Percentiles rank a stretch among this genome's conserved stretches.
Conservation (phyloP, 1,140 invertebrate genomes). For the Heliconius nattereri region DNA sequence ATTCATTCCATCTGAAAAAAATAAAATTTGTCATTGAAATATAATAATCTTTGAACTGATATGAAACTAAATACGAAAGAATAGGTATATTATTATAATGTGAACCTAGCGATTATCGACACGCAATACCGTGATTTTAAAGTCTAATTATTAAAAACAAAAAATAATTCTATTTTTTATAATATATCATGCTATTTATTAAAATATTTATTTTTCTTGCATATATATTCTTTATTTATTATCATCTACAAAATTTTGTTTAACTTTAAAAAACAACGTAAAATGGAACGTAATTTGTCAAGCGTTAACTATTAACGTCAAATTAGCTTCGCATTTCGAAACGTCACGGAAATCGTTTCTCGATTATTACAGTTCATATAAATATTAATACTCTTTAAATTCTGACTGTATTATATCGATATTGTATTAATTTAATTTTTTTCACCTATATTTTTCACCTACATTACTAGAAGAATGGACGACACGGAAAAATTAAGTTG, state of each 20-base stretch:
- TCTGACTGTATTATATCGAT: neutral
- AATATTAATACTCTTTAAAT: neutral
- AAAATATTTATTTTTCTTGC: too few species aligned
- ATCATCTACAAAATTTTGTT: neutral
- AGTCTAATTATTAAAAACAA: too few species aligned
- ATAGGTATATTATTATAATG: too few species aligned
- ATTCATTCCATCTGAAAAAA: too few species aligned
- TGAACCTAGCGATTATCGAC: too few species aligned
- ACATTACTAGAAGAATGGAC: constrained; percentile 51
- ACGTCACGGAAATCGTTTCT: neutral
- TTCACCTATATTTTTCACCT: neutral
- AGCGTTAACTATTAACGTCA: neutral
- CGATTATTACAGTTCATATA: neutral
- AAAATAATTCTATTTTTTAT: too few species aligned
- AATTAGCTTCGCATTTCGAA: constrained; percentile 1
- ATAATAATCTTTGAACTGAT: too few species aligned
- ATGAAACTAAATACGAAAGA: too few species aligned
- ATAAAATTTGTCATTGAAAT: too few species aligned
- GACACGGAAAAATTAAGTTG: constrained; percentile 72
- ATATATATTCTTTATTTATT: neutral
- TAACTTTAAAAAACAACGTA: neutral
- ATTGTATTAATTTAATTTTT: neutral
- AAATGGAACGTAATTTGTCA: neutral
- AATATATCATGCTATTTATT: too few species aligned
- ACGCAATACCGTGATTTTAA: too few species aligned